These are phyloP conservation scores for Rhinopithecus roxellana DNA, from an alignment of 2,113 vertebrate species.

Conservation along the genomic window DNA sequence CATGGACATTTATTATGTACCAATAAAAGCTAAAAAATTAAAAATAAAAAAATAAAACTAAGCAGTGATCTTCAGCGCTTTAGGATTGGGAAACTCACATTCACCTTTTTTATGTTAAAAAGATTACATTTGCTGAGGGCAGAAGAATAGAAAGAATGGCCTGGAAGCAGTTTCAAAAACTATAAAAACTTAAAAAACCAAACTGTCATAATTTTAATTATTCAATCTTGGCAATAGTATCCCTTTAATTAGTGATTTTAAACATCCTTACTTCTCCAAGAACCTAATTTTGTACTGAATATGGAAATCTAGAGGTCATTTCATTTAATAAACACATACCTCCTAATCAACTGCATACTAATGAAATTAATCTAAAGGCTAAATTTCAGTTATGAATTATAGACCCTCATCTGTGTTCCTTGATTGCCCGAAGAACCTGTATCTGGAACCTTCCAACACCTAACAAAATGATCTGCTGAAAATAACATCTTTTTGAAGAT, in stretches of 20 bases:
- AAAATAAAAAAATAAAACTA: background rate
- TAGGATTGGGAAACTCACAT: background rate
- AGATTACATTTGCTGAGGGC: background rate
- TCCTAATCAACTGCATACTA: slow-evolving; percentile 80
- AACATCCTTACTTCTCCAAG: slow-evolving; percentile 58
- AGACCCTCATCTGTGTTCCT: slow-evolving; percentile 75
- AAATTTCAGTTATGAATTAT: slow-evolving; percentile 84
- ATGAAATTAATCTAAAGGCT: slow-evolving; percentile 83
- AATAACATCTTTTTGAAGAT: slow-evolving; percentile 67
- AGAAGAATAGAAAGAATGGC: slow-evolving; percentile 5
- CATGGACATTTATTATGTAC: background rate
- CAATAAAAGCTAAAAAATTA: background rate
- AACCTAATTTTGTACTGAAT: slow-evolving; percentile 60
- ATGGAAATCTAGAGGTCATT: slow-evolving; percentile 79
- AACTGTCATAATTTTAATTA: slow-evolving; percentile 51
- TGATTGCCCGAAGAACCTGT: slow-evolving; percentile 73
- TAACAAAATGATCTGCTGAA: slow-evolving; percentile 56
- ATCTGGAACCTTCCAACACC: slow-evolving; percentile 46
- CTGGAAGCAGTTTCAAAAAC: slow-evolving; percentile 47
- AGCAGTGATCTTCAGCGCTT: background rate
- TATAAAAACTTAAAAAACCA: slow-evolving; percentile 54
- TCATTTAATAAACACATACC: slow-evolving; percentile 81
- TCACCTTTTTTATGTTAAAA: background rate
- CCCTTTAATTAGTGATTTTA: slow-evolving; percentile 36
- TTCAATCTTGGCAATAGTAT: slow-evolving; percentile 34